Percentiles rank a stretch among this genome's conserved stretches.
phyloP scores from a whole-genome alignment of 1,140 invertebrate genomes.

The Cyclina sinensis region DNA sequence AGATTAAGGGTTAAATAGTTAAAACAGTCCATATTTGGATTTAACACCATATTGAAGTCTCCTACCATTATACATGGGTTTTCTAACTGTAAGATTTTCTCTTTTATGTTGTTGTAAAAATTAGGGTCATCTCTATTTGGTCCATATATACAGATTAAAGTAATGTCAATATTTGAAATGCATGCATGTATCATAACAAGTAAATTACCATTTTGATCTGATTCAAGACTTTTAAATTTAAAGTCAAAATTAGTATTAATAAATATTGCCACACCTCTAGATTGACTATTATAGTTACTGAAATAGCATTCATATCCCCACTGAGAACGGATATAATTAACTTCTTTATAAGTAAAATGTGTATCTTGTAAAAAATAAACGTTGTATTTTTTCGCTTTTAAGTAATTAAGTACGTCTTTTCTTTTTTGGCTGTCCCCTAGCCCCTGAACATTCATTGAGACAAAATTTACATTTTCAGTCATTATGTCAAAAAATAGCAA shows the following conservation, averaged over 20 bases:
- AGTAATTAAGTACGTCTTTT: conserved; percentile 7
- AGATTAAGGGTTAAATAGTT: too few species aligned
- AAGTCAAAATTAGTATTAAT: conserved; percentile 59
- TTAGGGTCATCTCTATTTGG: conserved; percentile 66
- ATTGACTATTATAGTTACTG: conserved; percentile 49
- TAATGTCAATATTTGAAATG: conserved; percentile 18
- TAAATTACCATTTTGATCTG: conserved; percentile 53
- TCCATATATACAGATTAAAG: conserved; percentile 55
- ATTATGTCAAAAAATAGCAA: too few species aligned
- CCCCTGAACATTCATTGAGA: conserved; percentile 53
- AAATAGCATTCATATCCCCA: conserved; percentile 64
- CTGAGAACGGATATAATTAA: too few species aligned
- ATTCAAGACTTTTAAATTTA: neutral
- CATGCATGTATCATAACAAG: conserved; percentile 6
- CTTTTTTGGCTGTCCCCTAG: conserved; percentile 6
- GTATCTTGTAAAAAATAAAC: too few species aligned
- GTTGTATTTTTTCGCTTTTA: conserved; percentile 44
- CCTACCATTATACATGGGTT: conserved; percentile 35
- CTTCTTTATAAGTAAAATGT: too few species aligned
- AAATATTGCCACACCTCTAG: too few species aligned
- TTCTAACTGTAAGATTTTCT: conserved; percentile 9
- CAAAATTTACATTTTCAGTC: conserved; percentile 19
- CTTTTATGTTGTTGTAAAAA: conserved; percentile 53
- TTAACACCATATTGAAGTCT: conserved; percentile 48
- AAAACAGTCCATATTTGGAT: conserved; percentile 45